Evolutionary conservation across 2,888 invertebrate genomes (phyloP).

Genomic region (Gasteruption jaculator): DNA sequence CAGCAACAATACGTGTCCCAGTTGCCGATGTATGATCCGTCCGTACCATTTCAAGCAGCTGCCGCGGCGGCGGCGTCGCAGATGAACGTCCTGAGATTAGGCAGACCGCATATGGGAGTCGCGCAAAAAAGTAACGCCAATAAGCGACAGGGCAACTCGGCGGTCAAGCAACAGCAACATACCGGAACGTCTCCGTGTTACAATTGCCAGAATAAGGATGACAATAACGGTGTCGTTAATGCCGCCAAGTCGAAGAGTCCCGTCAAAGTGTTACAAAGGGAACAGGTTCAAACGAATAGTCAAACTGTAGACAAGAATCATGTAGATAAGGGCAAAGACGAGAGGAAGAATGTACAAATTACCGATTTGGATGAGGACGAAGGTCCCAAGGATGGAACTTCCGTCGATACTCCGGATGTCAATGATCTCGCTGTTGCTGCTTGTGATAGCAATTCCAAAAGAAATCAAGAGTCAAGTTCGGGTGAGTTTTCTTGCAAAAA

Average conservation of each 20-base stretch:
- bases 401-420: too few relatives aligned
- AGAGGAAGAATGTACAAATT: constrained; percentile 27
- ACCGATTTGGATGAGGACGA: constrained; percentile 36
- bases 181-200: too few relatives aligned
- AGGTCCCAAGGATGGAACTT: constrained; percentile 16
- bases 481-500: constrained; percentile 21
- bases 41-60: constrained; percentile 20
- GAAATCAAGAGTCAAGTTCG: constrained; percentile 11
- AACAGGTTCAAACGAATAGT: constrained; percentile 18
- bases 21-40: constrained; percentile 26
- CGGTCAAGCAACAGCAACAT: constrained; percentile 27
- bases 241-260: constrained; percentile 33
- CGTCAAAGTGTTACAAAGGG: constrained; percentile 32
- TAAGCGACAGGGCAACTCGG: constrained; percentile 32
- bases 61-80: constrained; percentile 19
- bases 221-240: constrained; percentile 23
- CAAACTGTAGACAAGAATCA: constrained; percentile 21
- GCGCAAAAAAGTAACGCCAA: constrained; percentile 30
- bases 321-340: constrained; percentile 22
- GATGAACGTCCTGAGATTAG: constrained; percentile 24
- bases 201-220: constrained; percentile 27
- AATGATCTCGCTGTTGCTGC: too few relatives aligned
- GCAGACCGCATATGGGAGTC: constrained; percentile 31
- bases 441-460: too few relatives aligned
- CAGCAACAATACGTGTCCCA: constrained; percentile 28